Conservation (phyloP, 1,140 invertebrate genomes). For the Planococcus citri region DNA sequence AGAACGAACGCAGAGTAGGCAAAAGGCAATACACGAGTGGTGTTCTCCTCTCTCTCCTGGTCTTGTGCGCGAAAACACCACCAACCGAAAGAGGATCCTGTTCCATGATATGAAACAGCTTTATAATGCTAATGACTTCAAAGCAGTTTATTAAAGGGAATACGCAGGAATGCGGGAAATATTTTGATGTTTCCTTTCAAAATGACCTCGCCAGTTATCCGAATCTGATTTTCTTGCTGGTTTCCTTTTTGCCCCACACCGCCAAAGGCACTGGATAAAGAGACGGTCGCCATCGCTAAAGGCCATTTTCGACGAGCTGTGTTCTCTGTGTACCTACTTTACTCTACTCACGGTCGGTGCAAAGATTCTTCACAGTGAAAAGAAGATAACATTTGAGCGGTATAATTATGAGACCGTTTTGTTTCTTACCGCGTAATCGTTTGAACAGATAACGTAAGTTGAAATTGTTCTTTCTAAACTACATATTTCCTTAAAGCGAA, state of each 20-base stretch:
- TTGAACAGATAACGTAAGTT: neutral
- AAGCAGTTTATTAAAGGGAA: neutral
- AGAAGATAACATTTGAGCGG: neutral
- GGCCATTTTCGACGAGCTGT: too few species aligned
- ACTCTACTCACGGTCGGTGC: too few species aligned
- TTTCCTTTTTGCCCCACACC: too few species aligned
- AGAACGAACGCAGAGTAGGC: neutral
- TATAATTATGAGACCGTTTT: neutral
- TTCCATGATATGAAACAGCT: neutral
- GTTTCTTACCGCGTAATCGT: neutral
- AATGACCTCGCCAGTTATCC: neutral
- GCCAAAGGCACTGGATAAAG: neutral
- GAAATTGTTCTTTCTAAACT: neutral
- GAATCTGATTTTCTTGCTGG: neutral
- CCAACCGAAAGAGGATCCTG: neutral
- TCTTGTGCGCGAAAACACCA: neutral
- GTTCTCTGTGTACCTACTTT: too few species aligned
- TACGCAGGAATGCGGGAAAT: neutral
- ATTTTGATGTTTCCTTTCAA: slow-evolving; percentile 7
- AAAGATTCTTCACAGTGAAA: neutral
- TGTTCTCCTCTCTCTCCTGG: too few species aligned
- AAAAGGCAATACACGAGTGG: too few species aligned
- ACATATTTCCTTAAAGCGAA: neutral
- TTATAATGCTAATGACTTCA: slow-evolving; percentile 7
- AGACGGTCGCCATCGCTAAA: neutral